Base-by-base conservation (phyloP, 2,113 vertebrate genomes). In the Pongo pygmaeus region DNA sequence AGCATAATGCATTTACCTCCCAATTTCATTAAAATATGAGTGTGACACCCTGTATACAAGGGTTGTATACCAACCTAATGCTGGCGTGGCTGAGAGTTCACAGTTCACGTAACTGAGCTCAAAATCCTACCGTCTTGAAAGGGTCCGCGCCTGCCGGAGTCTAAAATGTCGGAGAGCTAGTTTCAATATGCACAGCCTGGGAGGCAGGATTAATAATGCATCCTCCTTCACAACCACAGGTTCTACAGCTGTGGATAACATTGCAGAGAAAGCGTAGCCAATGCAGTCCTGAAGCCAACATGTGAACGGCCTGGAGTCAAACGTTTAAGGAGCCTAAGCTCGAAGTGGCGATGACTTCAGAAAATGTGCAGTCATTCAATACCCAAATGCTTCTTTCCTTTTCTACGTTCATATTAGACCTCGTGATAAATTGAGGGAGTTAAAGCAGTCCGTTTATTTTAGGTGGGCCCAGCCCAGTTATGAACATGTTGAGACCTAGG, bases 31-130 rank as follows among this genome's bases (percentile, higher is more conserved):
- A 48, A 93, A 84, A 87, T 79, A 50, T 0, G 12, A 13, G n/a
- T 85, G 75, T 84, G 78, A 69, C 84, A 27, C 46, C 35, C 25
- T 10, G 17, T 4, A 18, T 69, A 7, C 7, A 17, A 83, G 48
- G 38, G 13, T 1, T 3, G 5, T 1, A 27, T 12, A 46, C 70
- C 0, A 32, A 17, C 67, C 92, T 69, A 1, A 8, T 8, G 59
- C 59, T 10, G 2, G 61, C 2, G 1, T n/a, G 22, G 16, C 70
- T 16, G 8, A 2, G 18, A 0, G 38, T 14, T 43, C 67, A 16
- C 22, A 0, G 6, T 8, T 35, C 64, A 75, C 4, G 0, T 13
- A 35, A 64, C 22, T 0, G 23, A 27, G 30, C 64, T 78, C 64
- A 22, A 30, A n/a, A 8, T 8, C 61, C 77, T 11, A 48, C 70